Evolutionary conservation across 2,113 vertebrate species (phyloP).

Genomic region (Neotoma lepida): DNA sequence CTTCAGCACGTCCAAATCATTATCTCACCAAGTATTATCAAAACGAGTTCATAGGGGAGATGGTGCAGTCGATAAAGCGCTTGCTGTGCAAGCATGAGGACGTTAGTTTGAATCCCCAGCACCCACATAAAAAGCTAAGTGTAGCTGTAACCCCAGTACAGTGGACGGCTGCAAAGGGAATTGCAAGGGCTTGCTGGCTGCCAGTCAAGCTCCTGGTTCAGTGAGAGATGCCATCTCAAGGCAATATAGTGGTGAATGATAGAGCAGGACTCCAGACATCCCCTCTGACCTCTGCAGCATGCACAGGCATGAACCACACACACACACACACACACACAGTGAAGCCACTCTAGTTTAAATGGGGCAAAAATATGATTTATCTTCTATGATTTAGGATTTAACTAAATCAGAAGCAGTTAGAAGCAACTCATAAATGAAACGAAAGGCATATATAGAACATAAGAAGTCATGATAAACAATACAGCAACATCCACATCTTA

Average conservation of each 20-base stretch:
- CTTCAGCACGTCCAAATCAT: constrained; percentile 48
- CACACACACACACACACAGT: background rate
- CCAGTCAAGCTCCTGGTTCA: background rate
- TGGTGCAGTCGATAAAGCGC: background rate
- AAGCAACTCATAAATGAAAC: constrained; percentile 29
- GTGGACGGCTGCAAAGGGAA: background rate
- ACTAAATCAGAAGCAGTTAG: constrained; percentile 34
- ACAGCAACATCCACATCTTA: background rate
- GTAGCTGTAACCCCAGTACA: background rate
- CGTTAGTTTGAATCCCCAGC: background rate
- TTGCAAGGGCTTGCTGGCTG: background rate
- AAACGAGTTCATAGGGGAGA: constrained; percentile 11
- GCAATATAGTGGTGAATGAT: background rate
- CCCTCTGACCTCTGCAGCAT: background rate
- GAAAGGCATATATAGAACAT: background rate
- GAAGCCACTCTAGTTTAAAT: constrained; percentile 16
- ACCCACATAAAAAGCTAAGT: background rate
- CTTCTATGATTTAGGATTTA: background rate
- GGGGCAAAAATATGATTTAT: background rate
- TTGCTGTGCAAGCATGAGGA: background rate
- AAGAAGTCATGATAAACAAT: constrained; percentile 9
- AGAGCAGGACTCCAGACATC: background rate
- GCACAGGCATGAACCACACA: no score
- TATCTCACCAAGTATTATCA: constrained; percentile 40
- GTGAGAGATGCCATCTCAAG: background rate